Conservation (phyloP, 2,888 invertebrate species). For the Sturmia bella region DNA sequence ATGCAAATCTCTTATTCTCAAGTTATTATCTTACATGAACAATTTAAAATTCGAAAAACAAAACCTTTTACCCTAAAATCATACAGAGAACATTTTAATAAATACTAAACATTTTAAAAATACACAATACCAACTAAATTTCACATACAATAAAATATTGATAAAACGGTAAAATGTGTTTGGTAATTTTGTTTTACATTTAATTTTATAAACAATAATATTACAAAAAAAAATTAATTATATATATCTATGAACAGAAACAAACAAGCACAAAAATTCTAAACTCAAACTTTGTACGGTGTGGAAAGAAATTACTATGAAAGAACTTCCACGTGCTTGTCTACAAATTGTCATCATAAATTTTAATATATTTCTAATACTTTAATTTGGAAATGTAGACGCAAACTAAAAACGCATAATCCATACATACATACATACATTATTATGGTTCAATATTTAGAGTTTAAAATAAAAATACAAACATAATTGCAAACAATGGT, state of each 20-base stretch:
- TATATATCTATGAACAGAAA: background rate
- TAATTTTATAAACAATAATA: conserved; percentile 1
- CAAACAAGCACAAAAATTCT: conserved; percentile 25
- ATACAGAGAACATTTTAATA: conserved; percentile 18
- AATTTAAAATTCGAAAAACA: background rate
- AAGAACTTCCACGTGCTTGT: conserved; percentile 17
- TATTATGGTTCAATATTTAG: conserved; percentile 37
- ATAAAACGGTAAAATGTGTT: background rate
- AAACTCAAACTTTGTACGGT: background rate
- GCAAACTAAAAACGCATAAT: conserved; percentile 26
- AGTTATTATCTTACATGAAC: conserved; percentile 23
- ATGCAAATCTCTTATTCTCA: conserved; percentile 44
- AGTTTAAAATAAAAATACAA: conserved; percentile 41
- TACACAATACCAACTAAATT: background rate
- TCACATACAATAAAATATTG: conserved; percentile 10
- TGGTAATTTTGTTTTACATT: conserved; percentile 20
- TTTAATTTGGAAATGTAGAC: conserved; percentile 8
- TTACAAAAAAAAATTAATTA: no score
- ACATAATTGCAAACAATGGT: conserved; percentile 22
- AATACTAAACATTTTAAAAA: conserved; percentile 36
- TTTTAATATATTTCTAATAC: conserved; percentile 17
- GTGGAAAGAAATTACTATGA: background rate
- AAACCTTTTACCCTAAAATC: conserved; percentile 21
- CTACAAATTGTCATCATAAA: background rate
- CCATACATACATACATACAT: conserved; percentile 12